A percentile compares a stretch with the other conserved stretches of the same genome.
phyloP scores from a whole-genome alignment of 2,797 vertebrate species.

The Micromesistius poutassou region DNA sequence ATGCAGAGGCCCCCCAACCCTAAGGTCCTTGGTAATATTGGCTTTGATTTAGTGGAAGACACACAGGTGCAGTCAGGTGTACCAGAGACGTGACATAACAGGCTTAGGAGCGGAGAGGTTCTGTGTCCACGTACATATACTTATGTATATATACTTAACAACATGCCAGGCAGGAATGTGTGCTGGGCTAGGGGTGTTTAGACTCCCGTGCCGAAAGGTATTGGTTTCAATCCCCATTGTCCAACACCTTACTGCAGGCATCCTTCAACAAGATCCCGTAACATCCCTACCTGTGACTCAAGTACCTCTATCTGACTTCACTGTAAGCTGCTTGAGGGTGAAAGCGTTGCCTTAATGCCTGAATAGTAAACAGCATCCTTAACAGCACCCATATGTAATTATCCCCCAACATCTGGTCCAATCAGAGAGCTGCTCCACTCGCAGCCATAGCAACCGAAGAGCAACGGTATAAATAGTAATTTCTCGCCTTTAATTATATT shows the following conservation, averaged over 20 bases:
- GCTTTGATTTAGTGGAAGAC: no score
- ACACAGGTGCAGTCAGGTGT: no score
- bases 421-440: neutral
- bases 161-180: neutral
- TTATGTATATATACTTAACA: neutral
- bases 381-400: neutral
- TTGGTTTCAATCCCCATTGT: neutral
- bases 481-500: neutral
- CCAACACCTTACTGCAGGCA: neutral
- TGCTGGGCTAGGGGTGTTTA: neutral
- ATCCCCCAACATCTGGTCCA: neutral
- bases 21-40: no score
- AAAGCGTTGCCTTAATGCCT: neutral
- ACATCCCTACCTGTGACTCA: no score
- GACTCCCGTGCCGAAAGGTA: neutral
- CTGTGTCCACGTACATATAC: neutral
- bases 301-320: neutral
- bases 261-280: neutral
- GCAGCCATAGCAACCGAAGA: neutral
- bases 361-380: neutral
- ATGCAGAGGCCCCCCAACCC: no score
- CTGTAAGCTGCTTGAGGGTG: neutral
- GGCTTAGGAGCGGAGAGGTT: neutral
- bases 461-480: neutral
- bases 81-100: neutral